phyloP scores from a whole-genome alignment of 2,113 vertebrate species.

The Silurus glanis region DNA sequence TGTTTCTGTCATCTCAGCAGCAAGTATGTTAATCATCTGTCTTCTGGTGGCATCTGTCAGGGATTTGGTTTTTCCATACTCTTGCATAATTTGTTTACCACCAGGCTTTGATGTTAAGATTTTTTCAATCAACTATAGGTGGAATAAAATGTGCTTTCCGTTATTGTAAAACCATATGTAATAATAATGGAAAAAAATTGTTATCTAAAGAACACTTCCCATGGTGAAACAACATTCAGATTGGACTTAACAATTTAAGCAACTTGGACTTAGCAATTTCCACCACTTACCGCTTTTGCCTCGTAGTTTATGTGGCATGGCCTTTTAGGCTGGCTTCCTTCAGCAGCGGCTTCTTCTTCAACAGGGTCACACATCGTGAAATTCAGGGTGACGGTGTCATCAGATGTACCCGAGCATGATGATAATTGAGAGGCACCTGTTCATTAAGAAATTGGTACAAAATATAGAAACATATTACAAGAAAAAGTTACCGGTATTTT shows the following conservation, averaged over 20 bases:
- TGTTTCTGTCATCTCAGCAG: conserved; percentile 39
- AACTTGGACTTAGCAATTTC: background rate
- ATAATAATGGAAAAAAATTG: too few relatives aligned
- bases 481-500: background rate
- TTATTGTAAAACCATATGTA: background rate
- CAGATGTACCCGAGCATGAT: background rate
- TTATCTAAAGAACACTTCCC: too few relatives aligned
- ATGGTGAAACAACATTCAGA: background rate
- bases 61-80: too few relatives aligned
- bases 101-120: background rate
- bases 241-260: background rate
- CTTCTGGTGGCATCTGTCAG: too few relatives aligned
- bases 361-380: background rate
- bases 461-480: conserved; percentile 9
- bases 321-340: background rate
- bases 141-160: background rate
- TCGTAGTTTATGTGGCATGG: background rate
- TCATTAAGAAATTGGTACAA: background rate
- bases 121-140: background rate
- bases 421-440: background rate
- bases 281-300: background rate
- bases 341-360: background rate
- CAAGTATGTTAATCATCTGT: conserved; percentile 32
- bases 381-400: background rate
- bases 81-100: too few relatives aligned